These are phyloP conservation scores for Osmerus eperlanus DNA, from an alignment of 2,113 vertebrate genomes.

Conservation along the genomic window DNA sequence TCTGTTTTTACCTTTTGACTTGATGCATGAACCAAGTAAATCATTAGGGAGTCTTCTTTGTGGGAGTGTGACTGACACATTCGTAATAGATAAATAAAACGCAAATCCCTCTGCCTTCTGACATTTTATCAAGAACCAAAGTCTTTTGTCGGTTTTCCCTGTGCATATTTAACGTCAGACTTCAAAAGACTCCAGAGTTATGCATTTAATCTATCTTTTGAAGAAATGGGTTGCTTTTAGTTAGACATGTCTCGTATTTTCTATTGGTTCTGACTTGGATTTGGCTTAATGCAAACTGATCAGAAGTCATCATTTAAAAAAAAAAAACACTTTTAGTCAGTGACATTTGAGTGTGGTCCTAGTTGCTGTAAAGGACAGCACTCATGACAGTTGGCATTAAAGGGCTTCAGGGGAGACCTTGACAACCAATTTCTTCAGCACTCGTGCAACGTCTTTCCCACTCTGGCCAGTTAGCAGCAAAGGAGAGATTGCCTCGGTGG, in stretches of 20 bases:
- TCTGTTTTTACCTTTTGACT: background rate
- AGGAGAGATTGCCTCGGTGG: background rate
- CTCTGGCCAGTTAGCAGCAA: background rate
- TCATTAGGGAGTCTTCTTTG: slow-evolving; percentile 4
- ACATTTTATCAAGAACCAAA: slow-evolving; percentile 2
- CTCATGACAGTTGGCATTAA: background rate
- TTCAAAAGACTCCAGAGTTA: background rate
- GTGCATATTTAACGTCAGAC: slow-evolving; percentile 8
- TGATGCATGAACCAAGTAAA: background rate
- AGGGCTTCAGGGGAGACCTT: background rate
- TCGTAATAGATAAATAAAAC: background rate
- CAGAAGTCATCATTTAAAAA: too few species aligned
- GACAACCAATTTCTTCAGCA: slow-evolving; percentile 1
- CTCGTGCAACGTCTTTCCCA: background rate
- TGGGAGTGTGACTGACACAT: slow-evolving; percentile 12
- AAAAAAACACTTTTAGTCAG: too few species aligned
- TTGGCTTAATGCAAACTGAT: too few species aligned
- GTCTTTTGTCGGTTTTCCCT: slow-evolving; percentile 3
- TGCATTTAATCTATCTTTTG: background rate
- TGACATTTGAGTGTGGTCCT: background rate
- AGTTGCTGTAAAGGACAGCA: background rate
- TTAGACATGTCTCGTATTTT: background rate
- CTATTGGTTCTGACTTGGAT: too few species aligned
- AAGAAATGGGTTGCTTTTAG: background rate
- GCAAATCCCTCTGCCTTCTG: slow-evolving; percentile 3